Conservation (phyloP, 2,888 invertebrate species). For the Eristalis pertinax region DNA sequence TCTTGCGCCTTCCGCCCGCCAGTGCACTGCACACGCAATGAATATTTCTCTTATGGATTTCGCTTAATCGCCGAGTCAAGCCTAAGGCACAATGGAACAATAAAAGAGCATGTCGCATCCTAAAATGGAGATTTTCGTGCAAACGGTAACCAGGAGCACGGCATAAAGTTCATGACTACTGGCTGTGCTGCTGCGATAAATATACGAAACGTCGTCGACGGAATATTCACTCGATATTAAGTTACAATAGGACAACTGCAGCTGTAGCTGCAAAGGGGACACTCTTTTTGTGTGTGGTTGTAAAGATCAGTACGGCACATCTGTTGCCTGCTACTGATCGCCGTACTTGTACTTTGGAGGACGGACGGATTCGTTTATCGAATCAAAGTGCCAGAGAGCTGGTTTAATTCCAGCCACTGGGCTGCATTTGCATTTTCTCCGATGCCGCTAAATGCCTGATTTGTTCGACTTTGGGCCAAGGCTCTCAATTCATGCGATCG, state of each 20-base stretch:
- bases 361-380: constrained; percentile 17
- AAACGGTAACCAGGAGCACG: constrained; percentile 67
- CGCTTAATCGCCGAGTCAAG: constrained; percentile 4
- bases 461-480: background rate
- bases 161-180: constrained; percentile 71
- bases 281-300: background rate
- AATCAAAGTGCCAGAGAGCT: constrained; percentile 9
- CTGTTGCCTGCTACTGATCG: constrained; percentile 22
- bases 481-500: constrained; percentile 17
- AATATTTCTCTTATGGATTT: background rate
- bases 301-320: constrained; percentile 57
- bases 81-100: constrained; percentile 69
- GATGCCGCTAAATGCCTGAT: constrained; percentile 36
- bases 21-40: background rate
- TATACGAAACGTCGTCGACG: constrained; percentile 52
- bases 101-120: constrained; percentile 72
- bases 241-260: constrained; percentile 61
- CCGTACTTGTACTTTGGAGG: background rate
- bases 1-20: background rate
- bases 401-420: constrained; percentile 50
- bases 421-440: constrained; percentile 41
- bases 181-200: constrained; percentile 60
- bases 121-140: constrained; percentile 72
- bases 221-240: constrained; percentile 64
- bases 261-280: constrained; percentile 13